Evolutionary conservation across 2,113 vertebrate species (phyloP).

Genomic region (Salvelinus sp.): DNA sequence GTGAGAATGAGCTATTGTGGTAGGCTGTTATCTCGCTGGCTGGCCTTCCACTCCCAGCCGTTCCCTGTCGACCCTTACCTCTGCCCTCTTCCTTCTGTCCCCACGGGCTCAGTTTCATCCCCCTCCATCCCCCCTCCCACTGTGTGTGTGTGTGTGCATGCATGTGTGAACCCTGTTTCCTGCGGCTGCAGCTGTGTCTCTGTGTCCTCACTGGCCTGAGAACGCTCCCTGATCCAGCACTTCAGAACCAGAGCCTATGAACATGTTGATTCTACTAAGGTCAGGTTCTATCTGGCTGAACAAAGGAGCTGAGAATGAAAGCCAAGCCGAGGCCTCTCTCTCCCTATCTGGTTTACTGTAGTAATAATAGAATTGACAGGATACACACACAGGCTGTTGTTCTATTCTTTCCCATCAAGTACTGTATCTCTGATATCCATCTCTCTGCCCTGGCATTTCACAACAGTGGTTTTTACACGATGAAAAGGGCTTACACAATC

Average conservation of each 20-base stretch:
- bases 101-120: slow-evolving; percentile 6
- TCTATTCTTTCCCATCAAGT: slow-evolving; percentile 11
- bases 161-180: slow-evolving; percentile 9
- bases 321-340: slow-evolving; percentile 5
- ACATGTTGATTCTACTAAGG: slow-evolving; percentile 23
- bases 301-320: slow-evolving; percentile 9
- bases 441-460: slow-evolving; percentile 38
- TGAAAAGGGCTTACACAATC: slow-evolving; percentile 63
- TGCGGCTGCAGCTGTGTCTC: neutral
- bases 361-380: neutral
- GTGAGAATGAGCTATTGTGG: neutral
- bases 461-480: slow-evolving; percentile 46
- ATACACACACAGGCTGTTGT: slow-evolving; percentile 12
- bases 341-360: slow-evolving; percentile 6
- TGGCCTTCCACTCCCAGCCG: slow-evolving; percentile 8
- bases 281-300: slow-evolving; percentile 25
- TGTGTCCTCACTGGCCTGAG: neutral
- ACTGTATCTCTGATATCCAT: slow-evolving; percentile 30
- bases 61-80: slow-evolving; percentile 17
- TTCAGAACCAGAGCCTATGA: slow-evolving; percentile 10
- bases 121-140: neutral
- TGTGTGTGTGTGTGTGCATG: neutral
- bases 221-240: slow-evolving; percentile 43
- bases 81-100: slow-evolving; percentile 23
- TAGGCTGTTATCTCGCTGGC: slow-evolving; percentile 16